These are phyloP conservation scores for Drosophila sordidapex DNA, from an alignment of 2,888 invertebrate species.

Conservation along the genomic window DNA sequence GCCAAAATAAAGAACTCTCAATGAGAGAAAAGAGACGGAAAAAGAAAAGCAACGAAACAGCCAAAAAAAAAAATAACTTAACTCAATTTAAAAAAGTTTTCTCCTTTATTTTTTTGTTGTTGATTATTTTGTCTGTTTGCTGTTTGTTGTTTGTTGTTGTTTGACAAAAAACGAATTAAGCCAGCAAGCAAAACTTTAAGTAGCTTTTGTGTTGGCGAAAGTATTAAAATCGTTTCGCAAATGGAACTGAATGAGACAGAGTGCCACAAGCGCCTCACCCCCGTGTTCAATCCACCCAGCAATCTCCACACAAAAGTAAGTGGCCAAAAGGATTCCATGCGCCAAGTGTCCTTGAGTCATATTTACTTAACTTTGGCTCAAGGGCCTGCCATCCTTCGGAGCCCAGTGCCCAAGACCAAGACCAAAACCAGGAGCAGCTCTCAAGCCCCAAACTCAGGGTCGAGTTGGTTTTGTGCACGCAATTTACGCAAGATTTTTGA, in stretches of 20 bases:
- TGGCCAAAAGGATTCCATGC: slow-evolving; percentile 72
- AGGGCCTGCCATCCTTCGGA: slow-evolving; percentile 40
- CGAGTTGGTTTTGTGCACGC: slow-evolving; percentile 28
- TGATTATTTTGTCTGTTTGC: slow-evolving; percentile 50
- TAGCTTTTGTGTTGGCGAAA: slow-evolving; percentile 74
- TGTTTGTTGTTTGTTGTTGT: slow-evolving; percentile 66
- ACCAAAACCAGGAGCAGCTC: not conserved
- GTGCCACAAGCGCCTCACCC: not conserved
- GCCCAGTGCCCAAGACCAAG: slow-evolving; percentile 6
- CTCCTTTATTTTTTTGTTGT: slow-evolving; percentile 38
- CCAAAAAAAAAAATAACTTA: slow-evolving; percentile 67
- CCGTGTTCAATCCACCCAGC: not conserved
- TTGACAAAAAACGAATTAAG: slow-evolving; percentile 77
- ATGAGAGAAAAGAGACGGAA: not conserved
- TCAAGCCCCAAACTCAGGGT: slow-evolving; percentile 3
- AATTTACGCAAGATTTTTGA: slow-evolving; percentile 59
- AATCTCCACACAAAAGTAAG: slow-evolving; percentile 57
- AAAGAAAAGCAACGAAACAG: slow-evolving; percentile 21
- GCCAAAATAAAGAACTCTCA: slow-evolving; percentile 15
- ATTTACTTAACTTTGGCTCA: slow-evolving; percentile 74
- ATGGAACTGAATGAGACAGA: slow-evolving; percentile 48
- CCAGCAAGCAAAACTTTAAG: slow-evolving; percentile 72
- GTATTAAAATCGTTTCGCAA: slow-evolving; percentile 75
- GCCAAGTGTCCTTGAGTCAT: slow-evolving; percentile 76
- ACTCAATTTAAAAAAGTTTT: slow-evolving; percentile 75